phyloP scores from a whole-genome alignment of 2,797 vertebrate species.

The Phaenicophaeus curvirostris region DNA sequence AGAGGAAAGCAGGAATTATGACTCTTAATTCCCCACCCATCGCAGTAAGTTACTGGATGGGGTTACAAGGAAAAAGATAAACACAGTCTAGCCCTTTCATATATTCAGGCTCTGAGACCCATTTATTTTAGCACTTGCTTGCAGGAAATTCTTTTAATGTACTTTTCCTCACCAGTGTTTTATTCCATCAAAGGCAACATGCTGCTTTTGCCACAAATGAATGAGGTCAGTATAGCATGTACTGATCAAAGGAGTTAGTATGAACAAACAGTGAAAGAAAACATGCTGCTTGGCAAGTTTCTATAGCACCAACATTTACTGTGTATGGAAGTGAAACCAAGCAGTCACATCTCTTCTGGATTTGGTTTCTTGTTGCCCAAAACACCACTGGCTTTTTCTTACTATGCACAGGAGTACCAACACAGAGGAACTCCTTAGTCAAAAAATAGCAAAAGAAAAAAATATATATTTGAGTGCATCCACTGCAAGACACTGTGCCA shows the following conservation, averaged over 20 bases:
- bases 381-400: not conserved
- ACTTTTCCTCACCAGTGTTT: not conserved
- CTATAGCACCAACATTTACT: not conserved
- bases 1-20: not conserved
- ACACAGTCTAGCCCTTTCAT: not conserved
- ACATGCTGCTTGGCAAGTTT: not conserved
- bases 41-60: not conserved
- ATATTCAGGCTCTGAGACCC: not conserved
- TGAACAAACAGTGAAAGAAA: not conserved
- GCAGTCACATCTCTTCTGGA: not conserved
- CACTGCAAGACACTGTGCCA: not conserved
- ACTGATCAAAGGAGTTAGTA: not conserved
- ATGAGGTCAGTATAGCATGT: not conserved
- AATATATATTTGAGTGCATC: not conserved
- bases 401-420: not conserved
- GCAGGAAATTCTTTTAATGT: not conserved
- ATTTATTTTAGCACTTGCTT: not conserved
- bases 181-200: not conserved
- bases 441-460: no score
- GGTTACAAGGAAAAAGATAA: not conserved
- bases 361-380: not conserved
- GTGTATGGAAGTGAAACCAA: not conserved
- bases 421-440: not conserved
- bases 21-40: not conserved
- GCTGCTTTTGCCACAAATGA: not conserved